Base-by-base conservation (phyloP, 1,140 invertebrate species). In the Pemphigus obesinymphae region DNA sequence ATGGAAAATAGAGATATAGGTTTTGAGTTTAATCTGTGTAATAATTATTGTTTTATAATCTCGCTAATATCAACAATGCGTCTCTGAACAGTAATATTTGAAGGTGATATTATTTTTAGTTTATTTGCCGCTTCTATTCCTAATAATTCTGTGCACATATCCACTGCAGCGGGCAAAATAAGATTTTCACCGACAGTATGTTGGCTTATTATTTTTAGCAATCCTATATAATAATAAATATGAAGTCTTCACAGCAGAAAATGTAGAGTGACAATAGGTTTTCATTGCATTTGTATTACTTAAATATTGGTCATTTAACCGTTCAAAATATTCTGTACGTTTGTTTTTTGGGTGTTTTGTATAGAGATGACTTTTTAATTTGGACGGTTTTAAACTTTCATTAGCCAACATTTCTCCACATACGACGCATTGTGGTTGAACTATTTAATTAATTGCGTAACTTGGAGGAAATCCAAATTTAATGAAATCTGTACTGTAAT, bases 1-100 rank as follows among this genome's bases (percentile, higher is more conserved):
- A 75, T 45, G 34, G 83, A 68, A 82, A 82, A 82, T 11, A 48
- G 6, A 48, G 11, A 7, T 7, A 48, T 48, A 48, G 13, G 45
- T 48, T 48, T 48, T 48, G 45, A 48, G 45, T 48, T 48, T 13
- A 48, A 48, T 48, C 45, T 48, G 13, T 15, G 4, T 48, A 48
- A 48, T 48, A 48, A 48, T 48, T 48, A 10, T 48, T 48, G 45
- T 48, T 48, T 48, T 48, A 48, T 48, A 10, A 7, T 48, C 11
- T 48, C 45, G 45, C 45, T 48, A n/a, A 58, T 58, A 23, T 58
- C 53, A 11, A n/a, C 26, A 23, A 58, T 58, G n/a, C 53, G 20
- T n/a, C 53, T n/a, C 26, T 58, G n/a, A 58, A 58, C 26, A 29
- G 53, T 58, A 58, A 17, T 58, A 29, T 58, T 29, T 23, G n/a